phyloP scores from a whole-genome alignment of 2,797 vertebrate genomes.

The Enteromius afrohamiltoni region DNA sequence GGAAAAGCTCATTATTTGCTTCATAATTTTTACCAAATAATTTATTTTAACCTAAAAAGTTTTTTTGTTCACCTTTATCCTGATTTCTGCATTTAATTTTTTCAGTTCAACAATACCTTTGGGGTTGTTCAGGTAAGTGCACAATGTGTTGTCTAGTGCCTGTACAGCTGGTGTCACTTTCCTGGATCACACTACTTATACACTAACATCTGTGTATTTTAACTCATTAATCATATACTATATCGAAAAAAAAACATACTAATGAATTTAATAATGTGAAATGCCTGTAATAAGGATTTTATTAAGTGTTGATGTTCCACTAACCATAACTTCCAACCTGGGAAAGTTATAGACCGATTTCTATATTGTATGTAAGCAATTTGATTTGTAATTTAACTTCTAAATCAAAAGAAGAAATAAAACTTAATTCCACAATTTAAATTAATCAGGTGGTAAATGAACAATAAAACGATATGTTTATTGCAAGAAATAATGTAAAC shows the following conservation, averaged over 20 bases:
- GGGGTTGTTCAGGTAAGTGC: constrained; percentile 96
- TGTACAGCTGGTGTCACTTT: constrained; percentile 25
- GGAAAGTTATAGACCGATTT: background rate
- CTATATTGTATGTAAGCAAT: background rate
- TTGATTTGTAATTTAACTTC: background rate
- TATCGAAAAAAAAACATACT: constrained; percentile 18
- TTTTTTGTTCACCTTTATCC: constrained; percentile 45
- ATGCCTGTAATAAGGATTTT: background rate
- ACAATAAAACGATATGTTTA: background rate
- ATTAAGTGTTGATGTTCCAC: background rate
- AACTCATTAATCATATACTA: constrained; percentile 18
- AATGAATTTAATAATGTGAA: constrained; percentile 18
- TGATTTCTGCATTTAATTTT: constrained; percentile 83
- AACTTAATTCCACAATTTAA: background rate
- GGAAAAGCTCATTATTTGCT: constrained; percentile 17
- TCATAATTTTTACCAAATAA: constrained; percentile 2
- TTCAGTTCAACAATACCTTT: constrained; percentile 94
- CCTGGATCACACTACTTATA: constrained; percentile 20
- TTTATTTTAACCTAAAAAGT: constrained; percentile 22
- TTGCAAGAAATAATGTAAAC: background rate
- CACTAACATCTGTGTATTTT: constrained; percentile 40
- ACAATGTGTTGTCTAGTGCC: constrained; percentile 67
- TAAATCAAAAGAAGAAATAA: background rate
- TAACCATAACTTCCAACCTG: background rate
- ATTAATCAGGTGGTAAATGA: background rate